These are phyloP conservation scores for Hucho hucho DNA, from an alignment of 2,113 vertebrate genomes.

Conservation along the genomic window DNA sequence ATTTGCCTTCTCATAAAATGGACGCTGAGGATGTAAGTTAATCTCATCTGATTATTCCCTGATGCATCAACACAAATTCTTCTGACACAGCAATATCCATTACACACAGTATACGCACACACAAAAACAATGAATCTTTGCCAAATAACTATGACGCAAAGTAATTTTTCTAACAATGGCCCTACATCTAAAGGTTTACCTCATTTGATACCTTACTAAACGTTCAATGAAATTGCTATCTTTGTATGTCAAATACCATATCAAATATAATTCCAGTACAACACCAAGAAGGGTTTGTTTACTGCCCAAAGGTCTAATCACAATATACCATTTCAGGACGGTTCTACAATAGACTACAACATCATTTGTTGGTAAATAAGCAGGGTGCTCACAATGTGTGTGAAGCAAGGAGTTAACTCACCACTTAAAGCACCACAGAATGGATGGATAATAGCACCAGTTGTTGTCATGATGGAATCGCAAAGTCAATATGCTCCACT, in stretches of 20 bases:
- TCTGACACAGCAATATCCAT: not conserved
- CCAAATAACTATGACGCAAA: not conserved
- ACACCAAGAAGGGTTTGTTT: not conserved
- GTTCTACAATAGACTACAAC: constrained; percentile 55
- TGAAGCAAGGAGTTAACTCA: constrained; percentile 57
- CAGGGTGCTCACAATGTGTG: constrained; percentile 44
- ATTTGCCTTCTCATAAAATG: constrained; percentile 8
- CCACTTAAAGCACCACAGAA: constrained; percentile 71
- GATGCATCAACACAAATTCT: constrained; percentile 41
- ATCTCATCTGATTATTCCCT: constrained; percentile 45
- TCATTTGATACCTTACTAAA: not conserved
- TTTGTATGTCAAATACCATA: not conserved
- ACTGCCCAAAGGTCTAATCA: constrained; percentile 28
- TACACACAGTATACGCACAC: not conserved
- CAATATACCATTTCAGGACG: constrained; percentile 20
- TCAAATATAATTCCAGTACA: not conserved
- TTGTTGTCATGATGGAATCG: constrained; percentile 68
- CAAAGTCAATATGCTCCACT: constrained; percentile 52
- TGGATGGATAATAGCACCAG: constrained; percentile 77
- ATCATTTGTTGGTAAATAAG: constrained; percentile 17
- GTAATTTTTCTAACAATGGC: not conserved
- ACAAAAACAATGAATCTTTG: not conserved
- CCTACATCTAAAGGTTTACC: not conserved
- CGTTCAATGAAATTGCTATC: not conserved
- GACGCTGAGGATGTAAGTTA: constrained; percentile 20